Conservation (phyloP, 2,888 invertebrate genomes). For the Campoplex capitator region DNA sequence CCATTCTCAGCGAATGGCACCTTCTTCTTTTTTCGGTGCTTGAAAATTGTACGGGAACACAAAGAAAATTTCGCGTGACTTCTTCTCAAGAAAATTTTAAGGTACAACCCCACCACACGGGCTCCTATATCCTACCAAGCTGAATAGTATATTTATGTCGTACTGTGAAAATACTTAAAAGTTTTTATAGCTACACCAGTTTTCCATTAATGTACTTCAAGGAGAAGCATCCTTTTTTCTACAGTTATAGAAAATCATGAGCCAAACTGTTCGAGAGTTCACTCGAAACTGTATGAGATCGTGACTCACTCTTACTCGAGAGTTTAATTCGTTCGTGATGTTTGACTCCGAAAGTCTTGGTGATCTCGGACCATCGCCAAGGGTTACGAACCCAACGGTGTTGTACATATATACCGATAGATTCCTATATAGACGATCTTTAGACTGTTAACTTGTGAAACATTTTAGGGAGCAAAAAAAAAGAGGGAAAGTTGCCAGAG, state of each 20-base stretch:
- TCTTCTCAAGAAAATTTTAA: neutral
- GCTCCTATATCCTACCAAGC: neutral
- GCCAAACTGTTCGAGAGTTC: conserved; percentile 47
- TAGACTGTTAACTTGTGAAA: conserved; percentile 38
- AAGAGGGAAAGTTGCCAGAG: neutral
- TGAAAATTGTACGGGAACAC: neutral
- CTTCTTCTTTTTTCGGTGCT: neutral
- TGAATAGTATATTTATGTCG: neutral
- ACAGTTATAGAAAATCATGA: conserved; percentile 11
- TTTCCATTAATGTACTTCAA: conserved; percentile 47
- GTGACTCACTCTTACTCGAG: conserved; percentile 28
- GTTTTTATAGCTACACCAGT: conserved; percentile 44
- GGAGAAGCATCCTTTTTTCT: conserved; percentile 23
- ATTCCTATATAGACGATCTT: conserved; percentile 35
- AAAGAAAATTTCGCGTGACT: neutral
- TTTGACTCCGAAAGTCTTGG: conserved; percentile 47
- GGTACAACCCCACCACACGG: neutral
- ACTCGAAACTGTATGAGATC: conserved; percentile 30
- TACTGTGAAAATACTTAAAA: conserved; percentile 32
- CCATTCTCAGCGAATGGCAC: neutral
- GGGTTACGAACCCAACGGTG: neutral
- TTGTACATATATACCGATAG: neutral
- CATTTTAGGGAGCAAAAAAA: conserved; percentile 28
- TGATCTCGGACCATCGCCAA: conserved; percentile 34
- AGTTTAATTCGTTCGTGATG: conserved; percentile 61